Evolutionary conservation across 1,140 invertebrate species (phyloP), one percentile per base, ranked within the genome.

Genomic region (Frieseomelitta varia): DNA sequence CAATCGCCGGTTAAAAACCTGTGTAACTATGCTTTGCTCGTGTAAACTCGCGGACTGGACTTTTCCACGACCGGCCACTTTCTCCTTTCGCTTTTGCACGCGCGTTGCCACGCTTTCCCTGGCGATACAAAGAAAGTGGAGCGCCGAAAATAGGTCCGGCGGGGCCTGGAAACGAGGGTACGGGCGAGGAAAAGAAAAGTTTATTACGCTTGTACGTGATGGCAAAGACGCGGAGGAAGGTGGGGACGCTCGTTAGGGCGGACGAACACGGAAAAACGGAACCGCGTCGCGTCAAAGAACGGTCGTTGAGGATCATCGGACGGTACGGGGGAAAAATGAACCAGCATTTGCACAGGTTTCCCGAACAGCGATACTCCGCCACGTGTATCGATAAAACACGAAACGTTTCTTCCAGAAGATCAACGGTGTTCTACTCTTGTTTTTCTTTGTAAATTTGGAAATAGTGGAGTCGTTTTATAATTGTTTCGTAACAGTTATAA

Each of bases 41-140:
- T 47, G 39, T 8, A 47, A 47, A 47, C 53, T 34, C 34, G 24
- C 58, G 14, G 30, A 21, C 34, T n/a, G 34, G 11, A 12, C 39
- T 47, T 24, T 55, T 27, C 24, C 61, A 51, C 61, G 19, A 1
- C 39, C 79, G 30, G 19, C 56, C 39, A 34, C 68, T 63, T 74
- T 39, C 51, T n/a, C 8, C 17, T 55, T 12, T 77, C 30, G 19
- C 14, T 53, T 39, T 24, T 51, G 34, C 17, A 56, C 65, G 8
- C 63, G n/a, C 12, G 39, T 47, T 27, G 21, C 72, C 39, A 8
- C 30, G 47, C 19, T 21, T 69, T 27, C 24, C 56, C 72, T 56
- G 21, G 53, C 69, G 51, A 61, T 67, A 85, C 71, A 81, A 85
- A 85, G 83, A 85, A 85, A 75, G 53, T 81, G 63, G 78, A 85